Evolutionary conservation across 2,888 invertebrate genomes (phyloP).

Genomic region (Conus canariensis): DNA sequence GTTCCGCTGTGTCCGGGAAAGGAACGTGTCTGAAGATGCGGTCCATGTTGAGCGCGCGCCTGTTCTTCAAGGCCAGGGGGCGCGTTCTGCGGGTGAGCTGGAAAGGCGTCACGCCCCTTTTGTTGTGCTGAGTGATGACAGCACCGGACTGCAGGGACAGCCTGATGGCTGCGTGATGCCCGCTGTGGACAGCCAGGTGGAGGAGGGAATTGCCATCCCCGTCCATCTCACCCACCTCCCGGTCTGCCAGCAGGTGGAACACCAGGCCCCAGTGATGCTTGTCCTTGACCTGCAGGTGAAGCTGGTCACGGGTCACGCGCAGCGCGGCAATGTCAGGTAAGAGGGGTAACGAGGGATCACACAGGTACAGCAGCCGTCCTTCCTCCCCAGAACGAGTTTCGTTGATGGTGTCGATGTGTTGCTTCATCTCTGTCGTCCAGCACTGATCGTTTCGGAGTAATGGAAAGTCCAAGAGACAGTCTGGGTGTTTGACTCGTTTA

Average conservation of each 20-base stretch:
- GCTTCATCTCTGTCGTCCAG: not conserved
- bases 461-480: not conserved
- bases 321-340: not conserved
- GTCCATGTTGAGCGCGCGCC: not conserved
- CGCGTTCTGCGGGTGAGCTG: not conserved
- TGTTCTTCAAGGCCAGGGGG: no score
- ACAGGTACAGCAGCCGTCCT: not conserved
- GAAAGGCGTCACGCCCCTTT: not conserved
- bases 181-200: not conserved
- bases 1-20: not conserved
- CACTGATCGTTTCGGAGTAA: no score
- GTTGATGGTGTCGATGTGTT: not conserved
- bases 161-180: not conserved
- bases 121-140: not conserved
- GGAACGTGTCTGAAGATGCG: not conserved
- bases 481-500: not conserved
- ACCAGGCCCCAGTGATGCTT: not conserved
- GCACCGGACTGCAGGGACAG: not conserved
- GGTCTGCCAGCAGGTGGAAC: not conserved
- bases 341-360: constrained; percentile 12
- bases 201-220: not conserved
- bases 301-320: no score
- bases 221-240: not conserved
- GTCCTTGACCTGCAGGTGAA: not conserved
- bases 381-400: not conserved